These are phyloP conservation scores for Marronus borbonicus DNA, from an alignment of 2,888 invertebrate genomes.

Conservation along the genomic window DNA sequence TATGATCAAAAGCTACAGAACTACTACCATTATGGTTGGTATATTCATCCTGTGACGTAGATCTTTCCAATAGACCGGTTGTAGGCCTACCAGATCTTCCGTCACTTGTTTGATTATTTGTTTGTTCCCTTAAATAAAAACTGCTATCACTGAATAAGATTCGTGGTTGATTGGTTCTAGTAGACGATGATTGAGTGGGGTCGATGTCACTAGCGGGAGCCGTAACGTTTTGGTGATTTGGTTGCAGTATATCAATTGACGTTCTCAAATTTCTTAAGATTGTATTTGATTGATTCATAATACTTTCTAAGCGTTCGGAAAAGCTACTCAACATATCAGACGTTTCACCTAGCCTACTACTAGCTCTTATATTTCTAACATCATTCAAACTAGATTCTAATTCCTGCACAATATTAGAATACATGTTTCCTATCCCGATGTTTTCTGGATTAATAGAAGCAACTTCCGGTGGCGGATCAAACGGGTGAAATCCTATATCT, in stretches of 20 bases:
- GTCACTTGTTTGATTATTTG: conserved; percentile 19
- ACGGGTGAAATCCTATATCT: conserved; percentile 58
- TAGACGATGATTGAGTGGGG: conserved; percentile 24
- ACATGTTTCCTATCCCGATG: conserved; percentile 66
- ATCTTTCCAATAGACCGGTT: conserved; percentile 26
- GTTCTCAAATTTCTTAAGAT: conserved; percentile 67
- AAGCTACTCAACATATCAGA: conserved; percentile 67
- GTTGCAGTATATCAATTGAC: conserved; percentile 64
- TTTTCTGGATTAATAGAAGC: conserved; percentile 63
- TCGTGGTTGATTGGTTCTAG: conserved; percentile 50
- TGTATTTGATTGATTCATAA: conserved; percentile 67
- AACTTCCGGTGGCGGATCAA: conserved; percentile 62
- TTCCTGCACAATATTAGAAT: conserved; percentile 67
- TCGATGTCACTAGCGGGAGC: conserved; percentile 18
- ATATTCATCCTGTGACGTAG: conserved; percentile 40
- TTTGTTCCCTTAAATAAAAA: conserved; percentile 63
- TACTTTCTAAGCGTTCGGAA: conserved; percentile 66
- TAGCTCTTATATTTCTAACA: conserved; percentile 63
- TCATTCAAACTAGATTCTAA: conserved; percentile 67
- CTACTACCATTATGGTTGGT: conserved; percentile 50
- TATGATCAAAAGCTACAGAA: conserved; percentile 66
- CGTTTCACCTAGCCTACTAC: conserved; percentile 64
- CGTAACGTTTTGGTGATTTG: conserved; percentile 44
- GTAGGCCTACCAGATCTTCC: conserved; percentile 16
- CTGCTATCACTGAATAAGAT: conserved; percentile 61